These are phyloP conservation scores for Laspeyria flexula DNA, from an alignment of 2,888 invertebrate genomes.

Conservation along the genomic window DNA sequence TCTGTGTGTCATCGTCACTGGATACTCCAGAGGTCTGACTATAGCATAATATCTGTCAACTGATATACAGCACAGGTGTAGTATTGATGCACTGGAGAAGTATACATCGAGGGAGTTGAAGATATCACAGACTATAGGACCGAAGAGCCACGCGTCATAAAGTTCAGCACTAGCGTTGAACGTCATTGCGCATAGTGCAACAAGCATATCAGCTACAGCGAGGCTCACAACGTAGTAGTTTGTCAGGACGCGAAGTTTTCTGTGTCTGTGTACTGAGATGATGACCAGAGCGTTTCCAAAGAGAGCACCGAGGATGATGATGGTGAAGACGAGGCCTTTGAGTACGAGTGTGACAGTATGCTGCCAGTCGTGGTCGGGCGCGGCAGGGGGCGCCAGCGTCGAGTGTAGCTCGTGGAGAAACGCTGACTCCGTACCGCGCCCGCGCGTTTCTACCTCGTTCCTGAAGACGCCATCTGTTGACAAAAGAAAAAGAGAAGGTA, in stretches of 20 bases:
- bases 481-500: conserved; percentile 28
- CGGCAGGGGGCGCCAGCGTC: conserved; percentile 81
- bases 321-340: conserved; percentile 92
- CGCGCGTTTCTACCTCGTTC: conserved; percentile 79
- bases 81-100: conserved; percentile 96
- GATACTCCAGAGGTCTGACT: conserved; percentile 96
- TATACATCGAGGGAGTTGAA: conserved; percentile 98
- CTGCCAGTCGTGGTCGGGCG: conserved; percentile 75
- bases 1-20: conserved; percentile 94
- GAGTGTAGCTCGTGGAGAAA: conserved; percentile 77
- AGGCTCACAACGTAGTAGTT: conserved; percentile 98
- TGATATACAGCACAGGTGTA: conserved; percentile 97
- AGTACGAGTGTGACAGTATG: conserved; percentile 87
- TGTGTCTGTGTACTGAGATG: conserved; percentile 92
- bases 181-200: conserved; percentile 96
- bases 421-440: conserved; percentile 83
- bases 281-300: conserved; percentile 97
- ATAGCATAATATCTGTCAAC: conserved; percentile 97
- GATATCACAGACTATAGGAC: conserved; percentile 96
- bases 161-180: conserved; percentile 96
- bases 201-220: conserved; percentile 97
- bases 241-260: conserved; percentile 94
- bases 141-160: conserved; percentile 95
- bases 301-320: conserved; percentile 95
- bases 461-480: conserved; percentile 73